These are phyloP conservation scores for Epizoanthus scotinus DNA, from an alignment of 92 coral and sea anemone species.

Conservation along the genomic window DNA sequence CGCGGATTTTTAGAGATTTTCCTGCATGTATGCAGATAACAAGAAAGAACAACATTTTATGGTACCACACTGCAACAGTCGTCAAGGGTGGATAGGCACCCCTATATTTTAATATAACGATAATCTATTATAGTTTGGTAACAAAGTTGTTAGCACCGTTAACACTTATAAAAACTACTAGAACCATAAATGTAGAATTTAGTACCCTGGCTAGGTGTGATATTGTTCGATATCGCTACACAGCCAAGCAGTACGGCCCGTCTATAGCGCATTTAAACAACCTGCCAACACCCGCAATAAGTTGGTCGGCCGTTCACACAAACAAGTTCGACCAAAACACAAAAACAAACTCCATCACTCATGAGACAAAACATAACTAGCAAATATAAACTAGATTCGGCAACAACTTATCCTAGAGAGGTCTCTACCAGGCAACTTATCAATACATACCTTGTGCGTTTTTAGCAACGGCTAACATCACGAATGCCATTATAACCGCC, in stretches of 20 bases:
- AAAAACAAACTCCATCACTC: background rate
- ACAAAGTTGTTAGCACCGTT: too few relatives aligned
- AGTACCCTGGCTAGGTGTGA: too few relatives aligned
- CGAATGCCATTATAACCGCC: background rate
- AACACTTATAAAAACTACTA: too few relatives aligned
- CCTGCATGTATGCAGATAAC: conserved; percentile 21
- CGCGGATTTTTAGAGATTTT: conserved; percentile 46
- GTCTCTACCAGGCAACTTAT: background rate
- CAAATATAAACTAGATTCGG: background rate
- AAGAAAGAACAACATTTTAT: too few relatives aligned
- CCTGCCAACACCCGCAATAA: conserved; percentile 20
- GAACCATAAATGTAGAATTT: too few relatives aligned
- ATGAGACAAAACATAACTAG: background rate
- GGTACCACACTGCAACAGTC: too few relatives aligned
- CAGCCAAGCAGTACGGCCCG: too few relatives aligned
- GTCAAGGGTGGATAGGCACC: too few relatives aligned
- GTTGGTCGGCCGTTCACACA: background rate
- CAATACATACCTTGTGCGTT: conserved; percentile 10
- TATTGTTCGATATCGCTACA: too few relatives aligned
- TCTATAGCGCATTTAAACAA: background rate
- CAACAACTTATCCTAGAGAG: background rate
- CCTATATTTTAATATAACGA: too few relatives aligned
- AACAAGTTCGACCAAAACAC: background rate
- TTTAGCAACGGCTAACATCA: background rate
- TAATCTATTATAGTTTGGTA: too few relatives aligned